Percentiles rank a stretch among this genome's conserved stretches.
Evolutionary conservation across 2,113 vertebrate species (phyloP).

Genomic region (Hippolais icterina): DNA sequence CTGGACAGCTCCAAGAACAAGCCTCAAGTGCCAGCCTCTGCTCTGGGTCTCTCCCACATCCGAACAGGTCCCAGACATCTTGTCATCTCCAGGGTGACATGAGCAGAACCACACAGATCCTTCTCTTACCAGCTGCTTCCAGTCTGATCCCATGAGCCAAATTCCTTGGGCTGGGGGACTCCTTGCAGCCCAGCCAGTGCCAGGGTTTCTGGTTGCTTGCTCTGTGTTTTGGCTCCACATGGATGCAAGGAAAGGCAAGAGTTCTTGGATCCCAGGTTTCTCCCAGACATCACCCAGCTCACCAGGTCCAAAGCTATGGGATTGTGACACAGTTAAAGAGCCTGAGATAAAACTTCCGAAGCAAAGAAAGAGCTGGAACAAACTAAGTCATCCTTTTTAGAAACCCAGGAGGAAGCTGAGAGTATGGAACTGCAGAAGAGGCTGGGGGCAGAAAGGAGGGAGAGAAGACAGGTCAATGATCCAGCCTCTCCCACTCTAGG

Average conservation of each 20-base stretch:
- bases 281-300: not conserved
- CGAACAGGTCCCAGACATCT: not conserved
- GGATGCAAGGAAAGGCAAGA: not conserved
- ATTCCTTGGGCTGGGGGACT: not conserved
- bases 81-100: not conserved
- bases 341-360: not conserved
- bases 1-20: not conserved
- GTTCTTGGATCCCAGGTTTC: not conserved
- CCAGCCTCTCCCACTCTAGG: not conserved
- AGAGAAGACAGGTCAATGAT: not conserved
- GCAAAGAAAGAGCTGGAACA: not conserved
- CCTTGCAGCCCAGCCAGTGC: not conserved
- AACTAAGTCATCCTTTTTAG: not conserved
- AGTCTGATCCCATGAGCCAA: not conserved
- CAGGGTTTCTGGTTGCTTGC: not conserved
- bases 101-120: not conserved
- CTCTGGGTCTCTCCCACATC: not conserved
- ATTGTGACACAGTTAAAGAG: not conserved
- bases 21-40: not conserved
- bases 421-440: not conserved
- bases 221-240: not conserved
- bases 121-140: not conserved
- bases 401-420: not conserved
- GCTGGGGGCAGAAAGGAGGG: not conserved
- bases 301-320: not conserved